Percentiles rank a stretch among this genome's conserved stretches.
phyloP scores from a whole-genome alignment of 2,888 invertebrate genomes.

The Brenthis daphne region DNA sequence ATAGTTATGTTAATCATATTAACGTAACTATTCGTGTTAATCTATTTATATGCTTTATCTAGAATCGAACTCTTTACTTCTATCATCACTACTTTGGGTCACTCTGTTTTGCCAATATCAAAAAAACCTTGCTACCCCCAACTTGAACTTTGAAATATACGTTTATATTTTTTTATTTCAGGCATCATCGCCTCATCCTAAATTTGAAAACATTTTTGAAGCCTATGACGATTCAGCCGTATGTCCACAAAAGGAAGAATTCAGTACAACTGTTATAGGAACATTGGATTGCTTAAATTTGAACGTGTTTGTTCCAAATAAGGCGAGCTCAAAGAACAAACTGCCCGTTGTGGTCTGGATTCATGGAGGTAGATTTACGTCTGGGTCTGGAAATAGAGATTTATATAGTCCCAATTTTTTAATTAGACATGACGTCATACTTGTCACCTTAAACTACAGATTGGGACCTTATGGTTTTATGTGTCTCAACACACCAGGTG shows the following conservation, averaged over 20 bases:
- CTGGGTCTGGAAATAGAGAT: constrained; percentile 53
- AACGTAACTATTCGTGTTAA: too few relatives aligned
- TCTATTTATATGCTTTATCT: too few relatives aligned
- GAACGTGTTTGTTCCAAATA: constrained; percentile 81
- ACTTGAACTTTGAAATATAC: background rate
- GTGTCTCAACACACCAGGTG: constrained; percentile 45
- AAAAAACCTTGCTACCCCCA: too few relatives aligned
- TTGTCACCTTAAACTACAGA: constrained; percentile 51
- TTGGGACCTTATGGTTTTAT: constrained; percentile 51
- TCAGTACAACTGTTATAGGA: constrained; percentile 53
- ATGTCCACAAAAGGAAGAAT: constrained; percentile 56
- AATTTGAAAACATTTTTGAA: constrained; percentile 50
- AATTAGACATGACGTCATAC: constrained; percentile 44
- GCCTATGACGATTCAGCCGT: constrained; percentile 50
- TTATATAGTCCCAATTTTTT: constrained; percentile 49
- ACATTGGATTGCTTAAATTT: constrained; percentile 81
- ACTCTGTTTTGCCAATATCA: too few relatives aligned
- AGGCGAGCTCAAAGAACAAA: constrained; percentile 38
- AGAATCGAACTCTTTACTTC: too few relatives aligned
- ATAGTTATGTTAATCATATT: too few relatives aligned
- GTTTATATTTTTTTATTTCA: constrained; percentile 47
- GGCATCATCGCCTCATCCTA: constrained; percentile 46
- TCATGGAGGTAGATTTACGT: constrained; percentile 59
- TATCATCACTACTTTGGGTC: too few relatives aligned
- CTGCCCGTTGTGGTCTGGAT: constrained; percentile 64